A percentile compares a stretch with the other conserved stretches of the same genome.
Evolutionary conservation across 2,797 vertebrate genomes (phyloP).

Genomic region (Pteronotus mesoamericanus): DNA sequence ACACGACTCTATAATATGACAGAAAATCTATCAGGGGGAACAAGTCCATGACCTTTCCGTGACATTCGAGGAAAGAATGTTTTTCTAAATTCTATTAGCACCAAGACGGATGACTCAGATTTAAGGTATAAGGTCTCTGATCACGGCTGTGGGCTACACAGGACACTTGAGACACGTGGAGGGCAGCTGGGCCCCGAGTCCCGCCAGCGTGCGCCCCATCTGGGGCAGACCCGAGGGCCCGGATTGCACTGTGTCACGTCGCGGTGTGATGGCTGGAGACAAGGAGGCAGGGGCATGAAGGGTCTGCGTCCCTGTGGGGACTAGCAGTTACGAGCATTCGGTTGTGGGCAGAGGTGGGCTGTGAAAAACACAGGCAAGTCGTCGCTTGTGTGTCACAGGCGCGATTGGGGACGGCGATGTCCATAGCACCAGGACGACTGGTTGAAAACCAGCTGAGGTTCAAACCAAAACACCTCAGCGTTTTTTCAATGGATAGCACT

Average conservation of each 20-base stretch:
- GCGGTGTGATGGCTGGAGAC: not conserved
- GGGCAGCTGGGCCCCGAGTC: not conserved
- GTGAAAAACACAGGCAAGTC: no score
- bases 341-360: not conserved
- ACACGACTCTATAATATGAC: slow-evolving; percentile 65
- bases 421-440: not conserved
- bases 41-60: slow-evolving; percentile 57
- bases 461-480: not conserved
- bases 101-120: slow-evolving; percentile 60
- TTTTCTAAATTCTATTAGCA: slow-evolving; percentile 63
- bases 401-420: no score
- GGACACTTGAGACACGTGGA: slow-evolving; percentile 16
- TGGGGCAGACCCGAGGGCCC: not conserved
- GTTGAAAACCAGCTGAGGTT: not conserved
- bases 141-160: slow-evolving; percentile 32
- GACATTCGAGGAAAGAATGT: slow-evolving; percentile 40
- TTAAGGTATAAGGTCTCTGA: slow-evolving; percentile 30
- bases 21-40: slow-evolving; percentile 67
- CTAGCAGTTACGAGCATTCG: not conserved
- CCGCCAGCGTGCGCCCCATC: not conserved
- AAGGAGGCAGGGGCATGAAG: not conserved
- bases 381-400: no score
- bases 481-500: not conserved
- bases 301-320: not conserved
- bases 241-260: not conserved